Evolutionary conservation across 2,888 invertebrate genomes (phyloP), one percentile per base, ranked within the genome.

Genomic region (Andrena bucephala): DNA sequence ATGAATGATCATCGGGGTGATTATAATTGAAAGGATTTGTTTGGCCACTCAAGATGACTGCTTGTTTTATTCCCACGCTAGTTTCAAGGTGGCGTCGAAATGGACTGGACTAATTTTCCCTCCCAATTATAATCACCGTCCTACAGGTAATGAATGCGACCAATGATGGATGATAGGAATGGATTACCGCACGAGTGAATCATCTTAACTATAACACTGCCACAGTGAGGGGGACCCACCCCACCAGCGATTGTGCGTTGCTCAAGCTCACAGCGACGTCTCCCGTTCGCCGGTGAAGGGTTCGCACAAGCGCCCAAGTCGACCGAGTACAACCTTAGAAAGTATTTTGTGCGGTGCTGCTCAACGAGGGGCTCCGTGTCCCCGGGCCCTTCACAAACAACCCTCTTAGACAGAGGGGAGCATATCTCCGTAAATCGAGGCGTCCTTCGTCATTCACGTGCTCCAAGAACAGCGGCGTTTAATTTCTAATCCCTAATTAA

Each of bases 191-290:
- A 60, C 48, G 63, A 31, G 54, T 16, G 42, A n/a, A 27, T 10
- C 10, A 27, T 10, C 16, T 13, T 31, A 71, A 72, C 54, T 13
- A 76, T 63, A 63, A 54, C 57, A 54, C 70, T 29, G 52, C 52
- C 67, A 5, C 29, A 6, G 42, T 4, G 42, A 13, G 13, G 6
- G 7, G 5, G 3, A 27, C 20, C 20, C 29, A 27, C 20, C 20
- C 29, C 2, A 27, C 27, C 78, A 71, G 78, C 71, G 54, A 69
- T 83, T 86, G 86, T 87, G 87, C 86, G 87, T 87, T 77, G 62
- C 73, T 78, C 52, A 20, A 75, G 59, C 66, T 75, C 48, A 78
- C 83, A 83, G 85, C 83, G 78, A 85, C 75, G 76, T 70, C 57
- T 62, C 52, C 52, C 59, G 42, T 69, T 13, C 13, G 24, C 31